These are phyloP conservation scores for Limnothrissa miodon DNA, from an alignment of 2,113 vertebrate genomes.

Conservation along the genomic window DNA sequence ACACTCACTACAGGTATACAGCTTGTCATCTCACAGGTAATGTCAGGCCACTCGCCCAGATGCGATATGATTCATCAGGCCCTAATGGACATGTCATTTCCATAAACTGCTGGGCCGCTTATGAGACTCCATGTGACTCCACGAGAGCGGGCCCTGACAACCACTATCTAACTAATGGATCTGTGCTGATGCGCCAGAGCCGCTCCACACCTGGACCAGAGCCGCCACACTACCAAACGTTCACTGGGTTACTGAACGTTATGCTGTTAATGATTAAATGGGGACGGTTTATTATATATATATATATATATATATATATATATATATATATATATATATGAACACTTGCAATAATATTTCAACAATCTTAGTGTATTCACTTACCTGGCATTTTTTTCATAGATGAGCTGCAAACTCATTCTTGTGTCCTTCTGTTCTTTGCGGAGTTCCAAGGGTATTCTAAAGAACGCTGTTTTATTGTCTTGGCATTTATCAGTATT, in stretches of 20 bases:
- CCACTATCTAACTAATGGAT: neutral
- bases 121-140: neutral
- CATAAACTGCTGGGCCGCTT: neutral
- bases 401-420: no score
- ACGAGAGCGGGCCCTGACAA: neutral
- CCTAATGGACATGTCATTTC: constrained; percentile 3
- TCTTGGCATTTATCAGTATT: no score
- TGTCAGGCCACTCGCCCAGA: neutral
- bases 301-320: no score
- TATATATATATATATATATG: no score
- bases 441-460: no score
- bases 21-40: constrained; percentile 26
- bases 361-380: no score
- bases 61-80: neutral
- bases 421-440: no score
- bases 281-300: no score
- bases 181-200: neutral
- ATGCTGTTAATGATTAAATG: neutral
- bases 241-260: neutral
- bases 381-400: no score
- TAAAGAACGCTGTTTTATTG: no score
- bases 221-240: no score
- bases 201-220: neutral
- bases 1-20: constrained; percentile 18
- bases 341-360: no score